phyloP scores from a whole-genome alignment of 2,113 vertebrate species.

The Engystomops pustulosus region DNA sequence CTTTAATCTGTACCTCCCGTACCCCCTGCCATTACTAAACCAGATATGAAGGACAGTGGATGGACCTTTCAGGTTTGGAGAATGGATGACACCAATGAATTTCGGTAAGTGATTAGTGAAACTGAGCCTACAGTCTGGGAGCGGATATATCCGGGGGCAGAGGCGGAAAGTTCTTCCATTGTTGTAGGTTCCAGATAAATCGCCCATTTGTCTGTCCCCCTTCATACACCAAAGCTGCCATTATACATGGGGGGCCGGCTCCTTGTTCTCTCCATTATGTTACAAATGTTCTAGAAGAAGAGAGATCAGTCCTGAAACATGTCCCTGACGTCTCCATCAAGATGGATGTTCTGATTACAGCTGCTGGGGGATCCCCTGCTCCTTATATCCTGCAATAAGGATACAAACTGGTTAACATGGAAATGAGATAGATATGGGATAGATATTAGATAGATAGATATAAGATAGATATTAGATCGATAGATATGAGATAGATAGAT shows the following conservation, averaged over 20 bases:
- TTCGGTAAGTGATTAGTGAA: neutral
- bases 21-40: too few species aligned
- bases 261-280: neutral
- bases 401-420: neutral
- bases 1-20: too few species aligned
- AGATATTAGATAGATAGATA: neutral
- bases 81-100: neutral
- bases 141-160: neutral
- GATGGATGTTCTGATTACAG: conserved; percentile 73
- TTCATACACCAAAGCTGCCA: neutral
- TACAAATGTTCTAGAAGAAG: conserved; percentile 3
- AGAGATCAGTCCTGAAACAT: neutral
- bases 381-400: conserved; percentile 82
- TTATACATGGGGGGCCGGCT: neutral
- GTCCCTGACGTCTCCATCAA: neutral
- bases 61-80: neutral
- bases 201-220: neutral
- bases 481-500: conserved; percentile 10
- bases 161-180: neutral
- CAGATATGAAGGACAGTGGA: neutral
- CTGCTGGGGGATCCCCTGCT: conserved; percentile 87
- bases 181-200: neutral
- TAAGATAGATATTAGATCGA: too few species aligned
- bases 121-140: neutral
- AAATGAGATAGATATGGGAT: neutral